Evolutionary conservation across 2,797 vertebrate genomes (phyloP), one percentile per base, ranked within the genome.

Genomic region (Cyclopterus lumpus): DNA sequence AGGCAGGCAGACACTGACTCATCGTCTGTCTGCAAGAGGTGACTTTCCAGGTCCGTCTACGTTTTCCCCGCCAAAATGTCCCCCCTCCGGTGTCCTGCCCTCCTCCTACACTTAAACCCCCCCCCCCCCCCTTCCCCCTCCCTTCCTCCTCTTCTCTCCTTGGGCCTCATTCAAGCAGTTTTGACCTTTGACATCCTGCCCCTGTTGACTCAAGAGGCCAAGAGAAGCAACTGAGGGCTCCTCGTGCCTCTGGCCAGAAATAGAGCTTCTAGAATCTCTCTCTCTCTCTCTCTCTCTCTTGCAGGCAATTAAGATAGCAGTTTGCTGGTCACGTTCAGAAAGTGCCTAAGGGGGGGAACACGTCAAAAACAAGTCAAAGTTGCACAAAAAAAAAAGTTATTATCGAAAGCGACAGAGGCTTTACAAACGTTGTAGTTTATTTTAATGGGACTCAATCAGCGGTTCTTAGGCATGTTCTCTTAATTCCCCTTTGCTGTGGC

Each of bases 21-120:
- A 91, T 81, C 2, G 71, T 87, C 90, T 82, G 79, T 83, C 77
- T 86, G 64, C 20, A 38, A 51, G 54, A 81, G 82, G 72, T 89
- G 78, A 86, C 81, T 84, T 73, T 85, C 70, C 89, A 76, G 74
- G 69, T 78, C 80, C 5, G 68, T 88, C 83, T 87, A 78, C 2
- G 11, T 74, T 89, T 94, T 94, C 90, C n/a, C 93, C 92, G 90
- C 93, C 92, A 93, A 94, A 92, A 88, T 46, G 8, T 16, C 22
- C 54, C 62, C 76, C 61, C 63, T 62, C 69, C 1, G 18, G 38
- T 79, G 67, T 72, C 26, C 42, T 26, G 4, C 65, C 82, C 53
- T 30, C 46, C 44, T 28, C 58, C n/a, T 30, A 51, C 49, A 24
- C 51, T 26, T 10, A 49, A 32, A n/a, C n/a, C n/a, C n/a, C n/a